These are phyloP conservation scores for Cyrtorhinus lividipennis DNA, from an alignment of 1,140 invertebrate genomes.

Conservation along the genomic window DNA sequence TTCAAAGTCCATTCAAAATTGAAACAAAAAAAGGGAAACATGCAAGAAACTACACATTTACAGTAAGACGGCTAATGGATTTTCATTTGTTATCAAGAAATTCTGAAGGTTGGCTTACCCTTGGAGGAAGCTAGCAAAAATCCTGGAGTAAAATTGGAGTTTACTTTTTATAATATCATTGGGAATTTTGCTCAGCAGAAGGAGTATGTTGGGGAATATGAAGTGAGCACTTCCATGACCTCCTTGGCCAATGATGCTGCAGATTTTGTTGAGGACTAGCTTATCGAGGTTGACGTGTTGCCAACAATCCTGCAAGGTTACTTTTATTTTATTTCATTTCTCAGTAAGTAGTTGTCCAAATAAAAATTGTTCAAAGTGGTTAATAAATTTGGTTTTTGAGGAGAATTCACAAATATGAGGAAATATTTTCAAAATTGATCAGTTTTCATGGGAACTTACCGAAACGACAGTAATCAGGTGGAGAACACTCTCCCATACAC, in stretches of 20 bases:
- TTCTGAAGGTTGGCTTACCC: too few relatives aligned
- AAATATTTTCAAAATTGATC: too few relatives aligned
- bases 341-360: too few relatives aligned
- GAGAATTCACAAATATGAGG: too few relatives aligned
- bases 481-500: constrained; percentile 55
- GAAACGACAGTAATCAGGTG: constrained; percentile 40
- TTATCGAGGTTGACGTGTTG: constrained; percentile 49
- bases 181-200: constrained; percentile 55
- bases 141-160: constrained; percentile 44
- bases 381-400: too few relatives aligned
- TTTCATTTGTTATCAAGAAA: too few relatives aligned
- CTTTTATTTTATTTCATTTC: too few relatives aligned
- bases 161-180: constrained; percentile 34
- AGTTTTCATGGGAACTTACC: constrained; percentile 35
- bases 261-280: constrained; percentile 52
- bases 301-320: constrained; percentile 53
- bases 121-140: constrained; percentile 47
- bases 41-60: too few relatives aligned
- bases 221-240: constrained; percentile 50
- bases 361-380: too few relatives aligned
- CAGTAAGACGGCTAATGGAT: too few relatives aligned
- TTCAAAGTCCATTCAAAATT: too few relatives aligned
- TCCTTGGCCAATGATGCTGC: constrained; percentile 42
- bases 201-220: constrained; percentile 57
- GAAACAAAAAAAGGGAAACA: too few relatives aligned